Percentiles rank a stretch among this genome's conserved stretches.
Conservation (phyloP, 2,797 vertebrate genomes). For the Cirrhinus molitorella region DNA sequence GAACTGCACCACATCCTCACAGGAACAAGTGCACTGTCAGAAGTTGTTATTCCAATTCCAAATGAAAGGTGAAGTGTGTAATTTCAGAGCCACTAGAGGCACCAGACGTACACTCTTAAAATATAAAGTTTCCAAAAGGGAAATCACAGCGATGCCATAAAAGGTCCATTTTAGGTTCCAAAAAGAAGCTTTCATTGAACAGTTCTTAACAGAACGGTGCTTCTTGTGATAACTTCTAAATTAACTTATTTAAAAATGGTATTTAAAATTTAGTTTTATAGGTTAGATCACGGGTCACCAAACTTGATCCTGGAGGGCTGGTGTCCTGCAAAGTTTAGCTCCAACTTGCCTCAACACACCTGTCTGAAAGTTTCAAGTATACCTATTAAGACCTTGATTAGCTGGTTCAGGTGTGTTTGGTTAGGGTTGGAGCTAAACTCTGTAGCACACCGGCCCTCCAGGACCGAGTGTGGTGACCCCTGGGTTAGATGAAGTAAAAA, state of each 20-base stretch:
- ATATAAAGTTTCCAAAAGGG: not conserved
- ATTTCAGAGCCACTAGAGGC: conserved; percentile 12
- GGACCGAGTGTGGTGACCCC: no score
- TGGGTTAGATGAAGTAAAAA: no score
- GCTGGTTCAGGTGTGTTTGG: no score
- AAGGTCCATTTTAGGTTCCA: not conserved
- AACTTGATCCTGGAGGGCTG: no score
- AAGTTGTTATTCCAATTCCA: conserved; percentile 49
- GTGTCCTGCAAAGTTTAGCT: no score
- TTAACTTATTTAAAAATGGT: not conserved
- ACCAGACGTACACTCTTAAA: not conserved
- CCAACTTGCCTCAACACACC: no score
- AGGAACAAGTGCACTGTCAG: conserved; percentile 54
- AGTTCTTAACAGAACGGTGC: not conserved
- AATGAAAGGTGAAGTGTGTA: conserved; percentile 37
- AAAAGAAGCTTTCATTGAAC: not conserved
- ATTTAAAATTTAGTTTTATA: not conserved
- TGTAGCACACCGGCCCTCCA: no score
- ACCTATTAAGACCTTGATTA: no score
- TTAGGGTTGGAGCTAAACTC: no score
- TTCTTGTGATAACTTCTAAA: not conserved
- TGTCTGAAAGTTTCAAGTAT: no score
- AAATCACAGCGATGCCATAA: not conserved
- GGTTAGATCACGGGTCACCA: no score
- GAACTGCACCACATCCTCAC: conserved; percentile 43